These are phyloP conservation scores for Bombus picipes DNA, from an alignment of 1,140 invertebrate genomes.

Conservation along the genomic window DNA sequence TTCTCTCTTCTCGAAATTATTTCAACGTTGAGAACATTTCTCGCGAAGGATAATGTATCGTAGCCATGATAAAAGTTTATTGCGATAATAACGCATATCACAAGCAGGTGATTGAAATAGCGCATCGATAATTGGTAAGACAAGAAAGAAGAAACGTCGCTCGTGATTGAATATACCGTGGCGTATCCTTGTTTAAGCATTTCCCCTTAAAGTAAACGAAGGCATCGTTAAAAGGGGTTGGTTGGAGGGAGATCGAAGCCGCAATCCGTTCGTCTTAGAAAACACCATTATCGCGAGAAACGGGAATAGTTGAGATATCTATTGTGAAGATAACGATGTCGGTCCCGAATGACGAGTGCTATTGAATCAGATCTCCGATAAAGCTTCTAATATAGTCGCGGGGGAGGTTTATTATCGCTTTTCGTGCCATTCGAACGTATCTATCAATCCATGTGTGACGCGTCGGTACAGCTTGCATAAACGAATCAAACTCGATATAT, in stretches of 20 bases:
- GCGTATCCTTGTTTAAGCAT: slow-evolving; percentile 32
- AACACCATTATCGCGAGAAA: slow-evolving; percentile 60
- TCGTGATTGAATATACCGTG: slow-evolving; percentile 22
- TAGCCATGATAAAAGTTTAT: neutral
- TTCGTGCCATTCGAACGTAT: neutral
- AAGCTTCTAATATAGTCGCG: slow-evolving; percentile 38
- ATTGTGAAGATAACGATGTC: slow-evolving; percentile 67
- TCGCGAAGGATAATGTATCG: neutral
- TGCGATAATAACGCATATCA: slow-evolving; percentile 50
- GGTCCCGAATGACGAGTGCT: slow-evolving; percentile 56
- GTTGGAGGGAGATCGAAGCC: slow-evolving; percentile 23
- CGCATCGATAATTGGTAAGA: neutral
- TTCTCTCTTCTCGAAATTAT: slow-evolving; percentile 36
- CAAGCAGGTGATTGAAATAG: neutral
- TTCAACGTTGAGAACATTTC: slow-evolving; percentile 44
- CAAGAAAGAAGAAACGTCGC: neutral
- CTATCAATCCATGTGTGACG: neutral
- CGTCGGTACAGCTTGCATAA: neutral
- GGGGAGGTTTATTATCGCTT: slow-evolving; percentile 12
- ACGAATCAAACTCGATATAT: neutral
- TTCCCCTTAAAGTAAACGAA: slow-evolving; percentile 28
- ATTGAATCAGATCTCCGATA: slow-evolving; percentile 64
- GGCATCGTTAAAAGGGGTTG: slow-evolving; percentile 37
- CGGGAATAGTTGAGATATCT: slow-evolving; percentile 51
- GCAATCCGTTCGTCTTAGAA: slow-evolving; percentile 60